Evolutionary conservation across 2,888 invertebrate species (phyloP), one percentile per base, ranked within the genome.

Genomic region (Noctua janthe): DNA sequence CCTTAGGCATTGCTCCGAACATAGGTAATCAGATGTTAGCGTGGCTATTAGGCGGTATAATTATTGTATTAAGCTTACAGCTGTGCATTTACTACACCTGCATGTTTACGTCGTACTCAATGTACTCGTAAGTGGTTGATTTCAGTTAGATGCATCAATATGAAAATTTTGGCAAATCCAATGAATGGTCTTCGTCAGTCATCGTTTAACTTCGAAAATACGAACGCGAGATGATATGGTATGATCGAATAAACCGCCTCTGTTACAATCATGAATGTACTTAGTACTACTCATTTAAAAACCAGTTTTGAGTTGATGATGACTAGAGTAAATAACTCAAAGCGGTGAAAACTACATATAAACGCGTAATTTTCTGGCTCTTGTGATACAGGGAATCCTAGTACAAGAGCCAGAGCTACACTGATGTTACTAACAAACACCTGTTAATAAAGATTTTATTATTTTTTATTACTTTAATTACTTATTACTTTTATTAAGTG

Each of bases 11-110:
- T 10, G 49, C 72, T 66, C 20, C 54, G 8, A 29, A 15, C 79
- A 39, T 71, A 35, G 54, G 59, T 80, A 67, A 84, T 84, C 67
- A 80, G 47, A 71, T 83, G 67, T 71, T 59, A 82, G 56, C n/a
- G 17, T 15, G 73, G 64, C 15, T 67, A 43, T 15, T 49, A 59
- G 54, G 7, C n/a, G 7, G n/a, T 51, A 8, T 47, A 3, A 20
- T 20, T 35, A 82, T 74, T 35, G 54, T 10, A 70, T 56, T 67
- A 54, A 29, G 51, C 17, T 71, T 17, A 77, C 6, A 3, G 56
- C 51, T 23, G n/a, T 35, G 7, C 8, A n/a, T 59, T 39, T 62
- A n/a, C 49, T 29, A 64, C 23, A 29, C 23, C 7, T 17, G 23
- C 15, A 43, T n/a, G 15, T 15, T 39, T 4, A n/a, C 56, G n/a